Evolutionary conservation across 2,113 vertebrate genomes (phyloP).

Genomic region (Pelecanoides urinatrix): DNA sequence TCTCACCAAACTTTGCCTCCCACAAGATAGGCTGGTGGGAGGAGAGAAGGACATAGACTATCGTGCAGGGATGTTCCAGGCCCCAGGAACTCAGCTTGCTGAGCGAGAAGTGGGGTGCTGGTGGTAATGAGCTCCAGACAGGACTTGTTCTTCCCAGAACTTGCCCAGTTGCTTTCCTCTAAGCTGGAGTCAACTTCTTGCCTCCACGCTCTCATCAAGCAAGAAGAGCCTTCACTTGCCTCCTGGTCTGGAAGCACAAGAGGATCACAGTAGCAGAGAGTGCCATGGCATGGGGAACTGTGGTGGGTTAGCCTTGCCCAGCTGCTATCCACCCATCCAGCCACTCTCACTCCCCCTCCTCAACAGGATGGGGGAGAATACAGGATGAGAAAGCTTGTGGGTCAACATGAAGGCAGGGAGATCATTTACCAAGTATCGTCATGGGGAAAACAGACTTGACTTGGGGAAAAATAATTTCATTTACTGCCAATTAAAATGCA

Average conservation of each 20-base stretch:
- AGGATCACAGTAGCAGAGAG: too few species aligned
- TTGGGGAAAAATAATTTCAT: neutral
- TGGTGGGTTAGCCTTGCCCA: neutral
- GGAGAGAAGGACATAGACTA: neutral
- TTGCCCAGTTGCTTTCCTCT: neutral
- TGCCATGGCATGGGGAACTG: neutral
- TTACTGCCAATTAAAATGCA: neutral
- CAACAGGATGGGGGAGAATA: neutral
- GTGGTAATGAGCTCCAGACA: neutral
- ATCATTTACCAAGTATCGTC: neutral
- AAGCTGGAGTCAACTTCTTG: neutral
- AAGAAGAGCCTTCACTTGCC: neutral
- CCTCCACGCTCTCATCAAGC: neutral
- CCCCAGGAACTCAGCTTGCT: neutral
- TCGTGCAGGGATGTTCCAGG: neutral
- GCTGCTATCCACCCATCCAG: neutral
- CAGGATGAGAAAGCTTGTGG: fast-evolving
- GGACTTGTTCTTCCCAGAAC: neutral
- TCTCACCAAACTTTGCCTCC: neutral
- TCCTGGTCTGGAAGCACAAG: neutral
- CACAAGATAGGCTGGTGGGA: fast-evolving
- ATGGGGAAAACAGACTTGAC: neutral
- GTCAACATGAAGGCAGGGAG: neutral
- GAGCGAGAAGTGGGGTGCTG: neutral
- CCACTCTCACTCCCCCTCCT: neutral